phyloP scores from a whole-genome alignment of 2,113 vertebrate species.

The Poeciliopsis retropinna region DNA sequence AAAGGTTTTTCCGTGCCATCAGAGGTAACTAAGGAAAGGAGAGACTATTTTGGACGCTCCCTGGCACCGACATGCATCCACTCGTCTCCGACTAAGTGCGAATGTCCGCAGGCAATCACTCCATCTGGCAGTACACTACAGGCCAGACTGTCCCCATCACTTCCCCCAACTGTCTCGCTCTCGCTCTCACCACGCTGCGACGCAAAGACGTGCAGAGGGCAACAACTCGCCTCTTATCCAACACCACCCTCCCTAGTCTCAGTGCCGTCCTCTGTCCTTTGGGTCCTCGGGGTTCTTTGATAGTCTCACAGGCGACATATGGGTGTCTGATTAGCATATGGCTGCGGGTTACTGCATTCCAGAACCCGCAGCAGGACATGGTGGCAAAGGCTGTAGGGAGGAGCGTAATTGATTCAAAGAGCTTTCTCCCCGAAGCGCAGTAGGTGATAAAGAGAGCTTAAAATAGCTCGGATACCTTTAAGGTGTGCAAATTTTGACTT shows the following conservation, averaged over 20 bases:
- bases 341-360: slow-evolving; percentile 56
- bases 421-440: slow-evolving; percentile 34
- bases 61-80: slow-evolving; percentile 47
- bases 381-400: slow-evolving; percentile 51
- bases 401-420: slow-evolving; percentile 69
- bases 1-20: slow-evolving; percentile 18
- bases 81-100: slow-evolving; percentile 61
- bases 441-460: slow-evolving; percentile 7
- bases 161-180: slow-evolving; percentile 7
- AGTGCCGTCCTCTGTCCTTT: slow-evolving; percentile 46
- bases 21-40: slow-evolving; percentile 44
- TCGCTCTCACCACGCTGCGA: slow-evolving; percentile 26
- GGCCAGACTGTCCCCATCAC: slow-evolving; percentile 60
- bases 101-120: slow-evolving; percentile 65
- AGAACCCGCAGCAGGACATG: slow-evolving; percentile 54
- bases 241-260: slow-evolving; percentile 29
- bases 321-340: slow-evolving; percentile 71
- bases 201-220: slow-evolving; percentile 52
- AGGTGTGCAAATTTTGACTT: slow-evolving; percentile 6
- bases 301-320: slow-evolving; percentile 71
- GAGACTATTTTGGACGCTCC: slow-evolving; percentile 42
- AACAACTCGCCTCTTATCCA: slow-evolving; percentile 53
- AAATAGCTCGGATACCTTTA: slow-evolving; percentile 18
- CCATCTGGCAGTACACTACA: slow-evolving; percentile 71
- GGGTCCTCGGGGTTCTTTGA: slow-evolving; percentile 60